Evolutionary conservation across 2,888 invertebrate species (phyloP).

Genomic region (Ochropacha duplaris): DNA sequence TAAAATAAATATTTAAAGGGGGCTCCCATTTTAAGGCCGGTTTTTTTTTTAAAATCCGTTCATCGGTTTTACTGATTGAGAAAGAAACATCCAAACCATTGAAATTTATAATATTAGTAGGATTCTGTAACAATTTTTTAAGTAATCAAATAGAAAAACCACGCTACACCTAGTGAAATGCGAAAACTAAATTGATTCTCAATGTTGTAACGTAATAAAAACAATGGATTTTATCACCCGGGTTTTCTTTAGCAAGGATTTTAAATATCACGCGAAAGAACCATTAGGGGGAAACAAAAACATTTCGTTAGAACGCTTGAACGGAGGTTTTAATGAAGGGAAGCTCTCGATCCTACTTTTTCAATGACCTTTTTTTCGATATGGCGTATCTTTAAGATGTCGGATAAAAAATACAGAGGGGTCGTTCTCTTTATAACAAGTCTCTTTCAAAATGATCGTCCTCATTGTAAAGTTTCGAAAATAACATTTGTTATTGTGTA

Average conservation of each 20-base stretch:
- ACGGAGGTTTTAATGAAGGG: slow-evolving; percentile 36
- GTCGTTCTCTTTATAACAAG: background rate
- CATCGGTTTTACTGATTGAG: too few relatives aligned
- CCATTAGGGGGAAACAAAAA: slow-evolving; percentile 41
- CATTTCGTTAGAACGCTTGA: slow-evolving; percentile 23
- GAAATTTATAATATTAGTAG: too few relatives aligned
- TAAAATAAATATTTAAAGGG: too few relatives aligned
- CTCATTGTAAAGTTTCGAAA: too few relatives aligned
- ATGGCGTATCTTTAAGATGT: background rate
- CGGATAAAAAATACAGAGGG: background rate
- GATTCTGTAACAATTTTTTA: too few relatives aligned
- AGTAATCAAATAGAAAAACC: too few relatives aligned
- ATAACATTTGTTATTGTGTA: background rate
- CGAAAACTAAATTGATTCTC: too few relatives aligned
- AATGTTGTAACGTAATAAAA: too few relatives aligned
- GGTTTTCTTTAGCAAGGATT: slow-evolving; percentile 16
- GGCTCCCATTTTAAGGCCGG: too few relatives aligned
- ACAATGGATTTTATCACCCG: slow-evolving; percentile 5
- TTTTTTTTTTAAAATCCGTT: too few relatives aligned
- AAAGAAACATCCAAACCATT: too few relatives aligned
- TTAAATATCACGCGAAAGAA: slow-evolving; percentile 36
- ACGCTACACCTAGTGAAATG: too few relatives aligned
- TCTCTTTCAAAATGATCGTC: background rate
- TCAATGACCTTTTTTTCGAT: slow-evolving; percentile 3
- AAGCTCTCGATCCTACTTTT: slow-evolving; percentile 6